Conservation (phyloP, 2,888 invertebrate genomes). For the Melangyna quadrimaculata region DNA sequence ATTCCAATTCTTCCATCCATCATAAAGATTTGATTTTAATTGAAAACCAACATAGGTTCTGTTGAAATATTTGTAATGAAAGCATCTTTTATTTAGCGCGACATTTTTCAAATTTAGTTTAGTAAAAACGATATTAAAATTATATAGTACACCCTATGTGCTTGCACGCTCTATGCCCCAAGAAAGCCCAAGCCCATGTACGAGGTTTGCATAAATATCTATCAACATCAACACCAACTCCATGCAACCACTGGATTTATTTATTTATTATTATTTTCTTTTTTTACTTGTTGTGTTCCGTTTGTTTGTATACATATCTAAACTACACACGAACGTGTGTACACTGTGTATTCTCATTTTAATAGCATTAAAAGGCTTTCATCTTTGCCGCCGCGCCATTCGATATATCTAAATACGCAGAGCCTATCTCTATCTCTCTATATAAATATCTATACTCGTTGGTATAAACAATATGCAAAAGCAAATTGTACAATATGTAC, state of each 20-base stretch:
- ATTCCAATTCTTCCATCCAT: too few species aligned
- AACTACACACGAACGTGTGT: background rate
- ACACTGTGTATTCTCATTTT: constrained; percentile 10
- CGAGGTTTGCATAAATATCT: constrained; percentile 49
- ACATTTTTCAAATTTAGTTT: too few species aligned
- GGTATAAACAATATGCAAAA: constrained; percentile 8
- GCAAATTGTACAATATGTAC: constrained; percentile 38
- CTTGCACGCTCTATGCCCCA: background rate
- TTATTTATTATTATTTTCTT: constrained; percentile 44
- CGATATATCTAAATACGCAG: constrained; percentile 22
- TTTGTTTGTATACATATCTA: background rate
- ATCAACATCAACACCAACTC: constrained; percentile 44
- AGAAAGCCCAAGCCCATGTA: constrained; percentile 22
- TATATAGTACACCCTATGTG: background rate
- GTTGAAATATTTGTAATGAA: too few species aligned
- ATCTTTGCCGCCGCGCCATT: constrained; percentile 53
- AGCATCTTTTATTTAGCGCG: too few species aligned
- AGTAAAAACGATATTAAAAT: background rate
- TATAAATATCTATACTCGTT: background rate
- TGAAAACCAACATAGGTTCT: too few species aligned
- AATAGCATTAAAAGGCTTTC: constrained; percentile 40
- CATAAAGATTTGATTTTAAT: too few species aligned
- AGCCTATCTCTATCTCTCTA: background rate
- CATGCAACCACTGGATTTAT: constrained; percentile 49
- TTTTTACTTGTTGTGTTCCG: constrained; percentile 16